These are phyloP conservation scores for Vombatus ursinus DNA, from an alignment of 2,113 vertebrate genomes.

Conservation along the genomic window DNA sequence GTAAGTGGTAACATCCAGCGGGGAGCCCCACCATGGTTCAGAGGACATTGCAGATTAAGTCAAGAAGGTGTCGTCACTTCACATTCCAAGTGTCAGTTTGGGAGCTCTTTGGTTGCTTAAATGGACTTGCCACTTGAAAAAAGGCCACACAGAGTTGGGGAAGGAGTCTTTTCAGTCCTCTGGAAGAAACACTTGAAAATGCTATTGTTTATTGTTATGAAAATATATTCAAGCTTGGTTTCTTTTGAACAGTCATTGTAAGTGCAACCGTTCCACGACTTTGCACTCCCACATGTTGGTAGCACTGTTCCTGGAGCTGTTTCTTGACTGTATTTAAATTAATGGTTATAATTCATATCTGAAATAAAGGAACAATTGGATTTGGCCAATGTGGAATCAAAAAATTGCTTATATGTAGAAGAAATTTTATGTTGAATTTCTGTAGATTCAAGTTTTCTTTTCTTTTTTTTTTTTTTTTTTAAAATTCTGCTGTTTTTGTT, in stretches of 20 bases:
- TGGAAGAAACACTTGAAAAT: neutral
- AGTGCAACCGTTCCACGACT: neutral
- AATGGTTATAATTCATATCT: conserved; percentile 9
- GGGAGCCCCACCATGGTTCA: conserved; percentile 30
- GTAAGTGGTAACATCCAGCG: conserved; percentile 42
- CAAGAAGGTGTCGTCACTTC: conserved; percentile 27
- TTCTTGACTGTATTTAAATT: neutral
- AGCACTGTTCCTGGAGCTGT: neutral
- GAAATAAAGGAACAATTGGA: neutral
- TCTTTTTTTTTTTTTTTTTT: conserved; percentile 3
- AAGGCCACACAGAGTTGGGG: no score
- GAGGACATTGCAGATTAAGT: conserved; percentile 35
- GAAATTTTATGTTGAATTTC: conserved; percentile 17
- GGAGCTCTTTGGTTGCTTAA: conserved; percentile 33
- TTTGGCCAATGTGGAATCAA: conserved; percentile 32
- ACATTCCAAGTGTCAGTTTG: conserved; percentile 50
- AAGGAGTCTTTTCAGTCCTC: neutral
- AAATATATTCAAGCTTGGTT: neutral
- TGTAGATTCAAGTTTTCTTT: conserved; percentile 32
- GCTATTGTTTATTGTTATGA: neutral
- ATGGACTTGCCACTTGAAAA: conserved; percentile 19
- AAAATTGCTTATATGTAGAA: neutral
- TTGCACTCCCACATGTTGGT: neutral
- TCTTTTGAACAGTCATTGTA: conserved; percentile 33
- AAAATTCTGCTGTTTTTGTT: neutral